A percentile compares a stretch with the other conserved stretches of the same genome.
phyloP scores from a whole-genome alignment of 2,113 vertebrate genomes.

The Xerus inauris region DNA sequence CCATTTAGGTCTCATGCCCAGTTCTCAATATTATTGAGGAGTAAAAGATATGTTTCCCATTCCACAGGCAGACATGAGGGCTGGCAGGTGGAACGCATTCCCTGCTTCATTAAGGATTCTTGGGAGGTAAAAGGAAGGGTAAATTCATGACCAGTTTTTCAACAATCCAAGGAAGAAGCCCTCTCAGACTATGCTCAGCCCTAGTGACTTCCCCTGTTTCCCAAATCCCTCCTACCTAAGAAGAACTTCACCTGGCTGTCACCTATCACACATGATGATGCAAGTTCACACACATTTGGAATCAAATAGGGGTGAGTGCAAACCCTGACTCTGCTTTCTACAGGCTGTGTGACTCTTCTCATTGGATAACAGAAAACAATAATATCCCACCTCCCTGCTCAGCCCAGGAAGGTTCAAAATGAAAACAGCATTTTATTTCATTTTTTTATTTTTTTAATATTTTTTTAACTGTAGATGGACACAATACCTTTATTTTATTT shows the following conservation, averaged over 20 bases:
- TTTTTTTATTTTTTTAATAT: too few species aligned
- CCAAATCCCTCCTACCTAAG: not conserved
- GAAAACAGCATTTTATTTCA: not conserved
- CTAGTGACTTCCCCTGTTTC: not conserved
- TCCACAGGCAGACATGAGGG: not conserved
- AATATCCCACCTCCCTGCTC: not conserved
- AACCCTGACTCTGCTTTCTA: not conserved
- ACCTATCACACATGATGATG: not conserved
- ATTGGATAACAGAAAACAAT: not conserved
- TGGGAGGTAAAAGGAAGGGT: not conserved
- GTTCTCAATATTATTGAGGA: slow-evolving; percentile 39
- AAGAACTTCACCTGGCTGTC: not conserved
- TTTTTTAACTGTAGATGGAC: too few species aligned
- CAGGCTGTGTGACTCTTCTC: not conserved
- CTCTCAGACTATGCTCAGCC: not conserved
- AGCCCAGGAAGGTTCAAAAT: not conserved
- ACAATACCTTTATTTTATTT: too few species aligned
- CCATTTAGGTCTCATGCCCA: slow-evolving; percentile 13
- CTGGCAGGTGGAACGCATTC: not conserved
- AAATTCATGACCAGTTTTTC: not conserved
- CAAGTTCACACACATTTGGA: not conserved
- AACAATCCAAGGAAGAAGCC: not conserved
- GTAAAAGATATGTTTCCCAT: slow-evolving; percentile 7
- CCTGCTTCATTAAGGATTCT: not conserved
- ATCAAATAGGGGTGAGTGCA: not conserved